phyloP scores from a whole-genome alignment of 2,797 vertebrate genomes.

The Acomys russatus region DNA sequence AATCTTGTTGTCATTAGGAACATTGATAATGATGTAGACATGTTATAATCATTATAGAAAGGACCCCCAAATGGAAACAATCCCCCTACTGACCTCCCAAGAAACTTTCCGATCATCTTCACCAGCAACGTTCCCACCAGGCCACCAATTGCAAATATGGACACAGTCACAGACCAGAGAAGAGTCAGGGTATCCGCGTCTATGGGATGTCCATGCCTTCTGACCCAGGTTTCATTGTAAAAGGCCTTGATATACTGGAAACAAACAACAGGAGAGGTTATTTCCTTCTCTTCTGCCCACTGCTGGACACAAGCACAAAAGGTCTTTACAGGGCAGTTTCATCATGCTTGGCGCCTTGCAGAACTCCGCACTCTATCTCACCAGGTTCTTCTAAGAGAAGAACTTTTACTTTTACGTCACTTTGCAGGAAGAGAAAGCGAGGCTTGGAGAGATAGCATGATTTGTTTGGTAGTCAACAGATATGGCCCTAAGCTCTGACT shows the following conservation, averaged over 20 bases:
- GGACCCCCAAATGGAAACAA: not conserved
- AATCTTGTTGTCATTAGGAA: not conserved
- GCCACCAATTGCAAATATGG: constrained; percentile 96
- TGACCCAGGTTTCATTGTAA: constrained; percentile 94
- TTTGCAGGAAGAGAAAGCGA: not conserved
- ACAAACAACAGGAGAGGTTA: constrained; percentile 62
- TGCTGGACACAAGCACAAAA: not conserved
- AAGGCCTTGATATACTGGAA: constrained; percentile 95
- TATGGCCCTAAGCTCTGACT: not conserved
- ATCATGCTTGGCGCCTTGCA: not conserved
- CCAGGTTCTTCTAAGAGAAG: not conserved
- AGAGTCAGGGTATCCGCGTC: constrained; percentile 89
- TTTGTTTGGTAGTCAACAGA: not conserved
- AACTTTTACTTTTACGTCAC: too few species aligned
- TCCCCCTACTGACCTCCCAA: constrained; percentile 93
- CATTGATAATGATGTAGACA: not conserved
- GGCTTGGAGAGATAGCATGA: not conserved
- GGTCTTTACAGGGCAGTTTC: not conserved
- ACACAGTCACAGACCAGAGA: constrained; percentile 97
- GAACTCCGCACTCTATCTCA: not conserved
- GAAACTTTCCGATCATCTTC: constrained; percentile 91
- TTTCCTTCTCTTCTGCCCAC: not conserved
- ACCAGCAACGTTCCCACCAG: constrained; percentile 93
- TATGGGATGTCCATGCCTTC: constrained; percentile 89
- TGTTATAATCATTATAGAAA: fast-evolving